Conservation (phyloP, 2,113 vertebrate genomes). For the Muntiacus reevesi region DNA sequence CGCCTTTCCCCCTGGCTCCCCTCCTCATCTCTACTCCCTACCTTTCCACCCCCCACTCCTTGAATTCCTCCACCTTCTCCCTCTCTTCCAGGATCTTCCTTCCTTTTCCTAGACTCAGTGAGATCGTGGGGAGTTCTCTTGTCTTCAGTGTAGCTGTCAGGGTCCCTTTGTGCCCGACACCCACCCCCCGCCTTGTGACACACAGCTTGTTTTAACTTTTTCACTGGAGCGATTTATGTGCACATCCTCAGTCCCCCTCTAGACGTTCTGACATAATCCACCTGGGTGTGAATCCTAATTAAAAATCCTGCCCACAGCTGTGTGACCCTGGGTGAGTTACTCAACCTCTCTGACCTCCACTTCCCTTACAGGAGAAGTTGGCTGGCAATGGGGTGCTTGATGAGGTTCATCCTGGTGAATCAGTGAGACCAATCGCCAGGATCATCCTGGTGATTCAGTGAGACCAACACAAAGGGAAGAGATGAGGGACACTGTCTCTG, state of each 20-base stretch:
- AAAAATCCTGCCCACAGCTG: background rate
- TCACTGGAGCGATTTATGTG: background rate
- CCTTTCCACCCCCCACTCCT: background rate
- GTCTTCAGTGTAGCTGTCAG: background rate
- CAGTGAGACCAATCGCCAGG: background rate
- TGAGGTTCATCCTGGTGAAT: rapidly evolving
- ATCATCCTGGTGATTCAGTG: rapidly evolving
- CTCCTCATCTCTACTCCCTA: rapidly evolving
- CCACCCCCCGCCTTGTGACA: background rate
- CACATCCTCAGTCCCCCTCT: background rate
- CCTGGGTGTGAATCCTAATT: background rate
- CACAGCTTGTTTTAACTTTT: background rate
- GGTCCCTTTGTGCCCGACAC: background rate
- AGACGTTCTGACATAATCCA: background rate
- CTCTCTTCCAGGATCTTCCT: background rate
- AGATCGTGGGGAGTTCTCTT: background rate
- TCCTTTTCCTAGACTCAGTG: background rate
- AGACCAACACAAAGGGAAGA: background rate
- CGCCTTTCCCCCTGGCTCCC: rapidly evolving
- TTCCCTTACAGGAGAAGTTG: background rate
- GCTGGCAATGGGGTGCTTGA: background rate
- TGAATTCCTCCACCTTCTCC: background rate
- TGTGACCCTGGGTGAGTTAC: background rate
- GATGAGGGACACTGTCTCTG: background rate
- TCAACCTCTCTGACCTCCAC: background rate